Evolutionary conservation across 2,888 invertebrate species (phyloP), one percentile per base, ranked within the genome.

Genomic region (Protophormia terraenovae): DNA sequence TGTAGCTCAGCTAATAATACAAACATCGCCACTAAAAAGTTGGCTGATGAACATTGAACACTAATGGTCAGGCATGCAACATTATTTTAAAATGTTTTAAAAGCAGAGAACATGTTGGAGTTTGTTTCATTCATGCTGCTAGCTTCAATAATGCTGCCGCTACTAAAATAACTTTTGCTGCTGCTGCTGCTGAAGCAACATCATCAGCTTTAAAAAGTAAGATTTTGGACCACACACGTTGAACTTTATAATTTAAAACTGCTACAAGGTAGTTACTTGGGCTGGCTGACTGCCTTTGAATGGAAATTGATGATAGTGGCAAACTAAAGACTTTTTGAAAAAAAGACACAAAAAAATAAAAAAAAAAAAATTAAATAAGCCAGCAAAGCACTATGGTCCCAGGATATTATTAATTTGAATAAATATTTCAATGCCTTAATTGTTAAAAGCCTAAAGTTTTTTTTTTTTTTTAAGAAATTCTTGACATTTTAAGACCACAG

Each of bases 201-300:
- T 75, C 50, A 60, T n/a, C 78, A 53, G 67, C 60, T 69, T 53
- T 50, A 19, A 67, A 75, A 64, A 75, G n/a, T 58, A 64, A 87
- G 87, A 88, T 89, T 88, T 88, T 88, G 90, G 87, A 87, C 87
- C 87, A 87, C 87, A 87, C 87, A 87, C 87, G 87, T 85, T 79
- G 87, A 82, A 71, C 64, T 85, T 85, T 85, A 85, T 85, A 85
- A 85, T 85, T 85, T 85, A 82, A 85, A 85, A 85, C 78, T 79
- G 82, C 82, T 82, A 75, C 75, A 79, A 82, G 85, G 82, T 80
- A 76, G 66, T 78, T 73, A 8, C 27, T 8, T 72, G 12, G 64
- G 45, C 71, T 58, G 66, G 72, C 72, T 85, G 64, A 35, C 71
- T 58, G 66, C 77, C 72, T 85, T 85, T 82, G 85, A 82, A 83